Base-by-base conservation (phyloP, 2,888 invertebrate species). In the Selenia dentaria region DNA sequence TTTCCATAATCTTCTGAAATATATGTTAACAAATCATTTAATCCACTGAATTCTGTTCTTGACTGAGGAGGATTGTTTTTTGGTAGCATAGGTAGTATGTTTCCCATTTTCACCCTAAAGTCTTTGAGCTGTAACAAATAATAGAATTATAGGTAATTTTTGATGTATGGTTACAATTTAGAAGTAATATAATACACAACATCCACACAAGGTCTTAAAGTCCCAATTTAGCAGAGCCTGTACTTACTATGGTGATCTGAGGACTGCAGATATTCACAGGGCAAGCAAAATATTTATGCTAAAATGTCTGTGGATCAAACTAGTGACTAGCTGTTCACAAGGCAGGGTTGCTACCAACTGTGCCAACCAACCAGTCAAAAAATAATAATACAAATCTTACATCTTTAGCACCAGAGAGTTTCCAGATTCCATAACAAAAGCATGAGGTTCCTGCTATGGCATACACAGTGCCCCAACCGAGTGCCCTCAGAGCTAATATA, bases 401-500 rank as follows among this genome's bases (percentile, higher is more conserved):
- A 92, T 95, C 93, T 67, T 93, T 93, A 13, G 97, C 97, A 41
- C 97, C 98, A 26, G 97, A 94, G 8, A 97, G 70, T 83, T 97
- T 98, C 96, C 97, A 98, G 47, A 97, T 92, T 6, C 94, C 93
- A 80, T 94, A 97, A 73, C 95, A 96, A 38, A 98, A 79, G 35
- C 95, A 78, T 5, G 96, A 93, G 41, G 97, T 96, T 0, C 98
- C 98, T 22, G 95, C 89, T n/a, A 97, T 85, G 0, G 98, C 97
- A 82, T 96, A 97, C 0, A 97, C 57, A 0, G 96, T 95, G 1
- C 97, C 98, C 95, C 96, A 96, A 4, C 95, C 96, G 0, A 98
- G 88, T 0, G 98, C 98, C 71, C 96, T 92, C 38, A 96, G 57
- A 0, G 98, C 98, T 45, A 98, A 85, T 2, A 93, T 90, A 2